Conservation (phyloP, 1,140 invertebrate genomes). For the Neodiprion virginianus region DNA sequence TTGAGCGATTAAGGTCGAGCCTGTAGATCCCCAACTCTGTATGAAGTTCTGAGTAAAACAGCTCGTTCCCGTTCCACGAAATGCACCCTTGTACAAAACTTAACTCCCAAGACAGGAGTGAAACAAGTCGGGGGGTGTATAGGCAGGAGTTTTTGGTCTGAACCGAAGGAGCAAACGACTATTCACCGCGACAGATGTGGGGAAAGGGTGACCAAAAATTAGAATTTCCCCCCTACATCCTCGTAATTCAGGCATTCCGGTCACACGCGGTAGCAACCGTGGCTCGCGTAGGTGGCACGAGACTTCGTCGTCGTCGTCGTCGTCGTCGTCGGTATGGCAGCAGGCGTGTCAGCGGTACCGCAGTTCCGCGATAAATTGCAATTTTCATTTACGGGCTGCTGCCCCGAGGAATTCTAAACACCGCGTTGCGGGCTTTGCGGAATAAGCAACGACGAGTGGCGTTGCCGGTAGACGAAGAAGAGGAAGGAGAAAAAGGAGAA, state of each 20-base stretch:
- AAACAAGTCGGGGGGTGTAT: background rate
- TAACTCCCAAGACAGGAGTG: too few species aligned
- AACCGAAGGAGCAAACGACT: background rate
- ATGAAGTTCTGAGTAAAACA: too few species aligned
- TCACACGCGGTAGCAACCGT: background rate
- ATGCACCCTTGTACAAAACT: too few species aligned
- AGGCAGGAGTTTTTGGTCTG: background rate
- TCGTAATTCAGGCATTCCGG: background rate
- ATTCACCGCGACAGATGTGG: background rate
- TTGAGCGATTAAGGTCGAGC: too few species aligned
- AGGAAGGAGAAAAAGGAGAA: background rate
- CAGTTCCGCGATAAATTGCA: conserved; percentile 4
- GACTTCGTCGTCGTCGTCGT: background rate
- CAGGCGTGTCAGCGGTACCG: background rate
- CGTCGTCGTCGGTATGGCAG: too few species aligned
- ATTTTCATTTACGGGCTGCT: conserved; percentile 2
- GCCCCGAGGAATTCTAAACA: conserved; percentile 7
- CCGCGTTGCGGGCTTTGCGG: background rate
- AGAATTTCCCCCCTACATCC: background rate
- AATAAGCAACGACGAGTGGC: background rate
- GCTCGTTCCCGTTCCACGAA: too few species aligned
- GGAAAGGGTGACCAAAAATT: background rate
- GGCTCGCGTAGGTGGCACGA: conserved; percentile 3
- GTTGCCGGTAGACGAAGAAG: background rate
- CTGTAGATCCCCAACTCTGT: too few species aligned